Conservation (phyloP, 1,140 invertebrate genomes). For the Scaptomyza graminum region DNA sequence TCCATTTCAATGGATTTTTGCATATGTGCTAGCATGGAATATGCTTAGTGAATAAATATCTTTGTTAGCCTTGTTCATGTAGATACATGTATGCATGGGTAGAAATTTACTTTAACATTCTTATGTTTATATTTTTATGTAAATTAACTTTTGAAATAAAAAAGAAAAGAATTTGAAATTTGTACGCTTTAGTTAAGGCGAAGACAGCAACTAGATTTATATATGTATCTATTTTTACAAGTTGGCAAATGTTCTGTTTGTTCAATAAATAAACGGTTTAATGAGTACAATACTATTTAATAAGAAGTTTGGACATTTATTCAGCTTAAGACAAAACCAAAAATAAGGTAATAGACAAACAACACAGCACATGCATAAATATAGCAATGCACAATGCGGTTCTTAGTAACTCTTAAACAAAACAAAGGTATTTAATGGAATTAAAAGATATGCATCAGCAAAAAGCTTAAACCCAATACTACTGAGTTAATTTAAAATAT, state of each 20-base stretch:
- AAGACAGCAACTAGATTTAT: not conserved
- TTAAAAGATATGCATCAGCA: not conserved
- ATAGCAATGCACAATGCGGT: not conserved
- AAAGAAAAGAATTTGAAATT: not conserved
- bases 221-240: conserved; percentile 21
- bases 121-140: conserved; percentile 1
- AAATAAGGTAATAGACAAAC: not conserved
- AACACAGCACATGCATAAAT: not conserved
- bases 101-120: conserved; percentile 7
- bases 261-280: not conserved
- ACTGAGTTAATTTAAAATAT: not conserved
- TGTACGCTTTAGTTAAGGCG: not conserved
- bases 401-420: not conserved
- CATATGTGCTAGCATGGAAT: not conserved
- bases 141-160: not conserved
- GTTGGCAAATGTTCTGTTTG: conserved; percentile 17
- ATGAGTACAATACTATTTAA: conserved; percentile 3
- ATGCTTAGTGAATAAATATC: not conserved
- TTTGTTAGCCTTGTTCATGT: not conserved
- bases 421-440: not conserved
- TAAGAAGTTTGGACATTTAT: not conserved
- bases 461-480: not conserved
- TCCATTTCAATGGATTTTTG: not conserved
- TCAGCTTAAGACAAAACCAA: not conserved
- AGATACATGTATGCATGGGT: not conserved